Evolutionary conservation across 2,113 vertebrate genomes (phyloP).

Genomic region (Apistogramma diplotaenia): DNA sequence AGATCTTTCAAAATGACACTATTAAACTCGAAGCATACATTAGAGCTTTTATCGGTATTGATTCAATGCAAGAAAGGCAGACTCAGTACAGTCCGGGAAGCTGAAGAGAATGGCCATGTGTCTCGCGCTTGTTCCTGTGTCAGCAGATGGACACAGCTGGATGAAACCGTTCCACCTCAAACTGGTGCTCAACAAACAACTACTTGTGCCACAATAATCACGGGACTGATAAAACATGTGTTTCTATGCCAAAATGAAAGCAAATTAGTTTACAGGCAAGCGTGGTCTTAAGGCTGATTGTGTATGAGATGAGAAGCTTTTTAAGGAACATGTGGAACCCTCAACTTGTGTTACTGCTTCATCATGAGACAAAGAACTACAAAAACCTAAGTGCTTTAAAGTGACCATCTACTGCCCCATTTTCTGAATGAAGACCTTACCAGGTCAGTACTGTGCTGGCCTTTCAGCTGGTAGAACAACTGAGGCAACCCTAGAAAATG

Average conservation of each 20-base stretch:
- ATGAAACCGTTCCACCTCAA: background rate
- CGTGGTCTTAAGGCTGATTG: background rate
- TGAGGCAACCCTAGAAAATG: background rate
- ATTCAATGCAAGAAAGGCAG: background rate
- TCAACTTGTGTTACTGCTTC: background rate
- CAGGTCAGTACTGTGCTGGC: background rate
- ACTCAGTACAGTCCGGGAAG: background rate
- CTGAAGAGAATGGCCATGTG: background rate
- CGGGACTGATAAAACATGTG: rapidly evolving
- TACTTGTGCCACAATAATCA: background rate
- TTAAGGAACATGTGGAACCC: background rate
- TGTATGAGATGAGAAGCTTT: background rate
- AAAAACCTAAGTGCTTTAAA: background rate
- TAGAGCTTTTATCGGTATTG: background rate
- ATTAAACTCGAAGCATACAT: background rate
- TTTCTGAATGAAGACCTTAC: background rate
- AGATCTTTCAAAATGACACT: background rate
- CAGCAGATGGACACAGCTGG: slow-evolving; percentile 16
- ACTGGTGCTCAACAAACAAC: background rate
- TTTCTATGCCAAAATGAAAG: background rate
- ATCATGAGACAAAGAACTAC: background rate
- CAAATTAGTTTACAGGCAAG: rapidly evolving
- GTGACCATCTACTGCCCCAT: rapidly evolving
- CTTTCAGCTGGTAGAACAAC: background rate
- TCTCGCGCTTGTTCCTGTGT: background rate